phyloP scores from a whole-genome alignment of 2,113 vertebrate species.

The Cyanoliseus patagonus region DNA sequence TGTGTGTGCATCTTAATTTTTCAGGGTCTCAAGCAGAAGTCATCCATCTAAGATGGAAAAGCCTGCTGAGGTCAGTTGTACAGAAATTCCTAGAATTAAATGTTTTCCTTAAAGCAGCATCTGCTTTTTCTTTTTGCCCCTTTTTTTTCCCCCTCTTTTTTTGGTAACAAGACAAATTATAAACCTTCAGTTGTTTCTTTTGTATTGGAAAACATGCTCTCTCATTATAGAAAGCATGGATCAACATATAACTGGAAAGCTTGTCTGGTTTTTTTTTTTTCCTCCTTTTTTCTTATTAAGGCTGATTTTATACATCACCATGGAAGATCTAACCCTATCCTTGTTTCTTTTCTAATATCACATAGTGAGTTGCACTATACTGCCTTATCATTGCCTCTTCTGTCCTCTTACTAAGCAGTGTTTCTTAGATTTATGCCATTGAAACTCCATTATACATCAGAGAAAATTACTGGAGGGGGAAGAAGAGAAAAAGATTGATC shows the following conservation, averaged over 20 bases:
- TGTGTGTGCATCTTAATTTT: constrained; percentile 66
- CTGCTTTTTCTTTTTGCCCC: background rate
- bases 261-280: background rate
- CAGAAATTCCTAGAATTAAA: constrained; percentile 68
- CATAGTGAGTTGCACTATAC: constrained; percentile 74
- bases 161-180: background rate
- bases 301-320: constrained; percentile 34
- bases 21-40: constrained; percentile 67
- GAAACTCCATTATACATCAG: constrained; percentile 55
- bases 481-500: constrained; percentile 65
- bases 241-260: constrained; percentile 73
- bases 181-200: constrained; percentile 48
- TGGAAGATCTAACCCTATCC: constrained; percentile 47
- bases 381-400: constrained; percentile 66
- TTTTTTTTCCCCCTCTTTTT: background rate
- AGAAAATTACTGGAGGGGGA: constrained; percentile 56
- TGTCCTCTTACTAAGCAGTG: constrained; percentile 59
- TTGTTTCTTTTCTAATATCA: constrained; percentile 56
- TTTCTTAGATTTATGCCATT: constrained; percentile 64
- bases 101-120: constrained; percentile 71
- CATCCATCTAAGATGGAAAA: constrained; percentile 70
- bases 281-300: background rate
- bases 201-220: constrained; percentile 51
- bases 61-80: constrained; percentile 65
- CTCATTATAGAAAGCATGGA: constrained; percentile 56